Base-by-base conservation (phyloP, 1,140 invertebrate species). In the Zeugodacus cucurbitae region DNA sequence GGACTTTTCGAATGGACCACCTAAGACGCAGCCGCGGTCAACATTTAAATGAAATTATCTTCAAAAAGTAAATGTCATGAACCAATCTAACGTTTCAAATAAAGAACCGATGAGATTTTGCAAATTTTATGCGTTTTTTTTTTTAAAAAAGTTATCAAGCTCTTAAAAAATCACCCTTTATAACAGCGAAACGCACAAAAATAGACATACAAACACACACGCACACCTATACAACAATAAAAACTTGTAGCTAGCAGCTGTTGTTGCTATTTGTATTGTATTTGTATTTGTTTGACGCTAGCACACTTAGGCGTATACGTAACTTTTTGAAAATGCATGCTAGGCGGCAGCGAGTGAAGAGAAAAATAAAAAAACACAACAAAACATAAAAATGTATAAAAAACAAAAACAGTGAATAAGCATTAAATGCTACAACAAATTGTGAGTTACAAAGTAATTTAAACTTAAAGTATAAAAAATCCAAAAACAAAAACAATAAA, bases 231-330 rank as follows among this genome's bases (percentile, higher is more conserved):
- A 74, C 70, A 74, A n/a, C n/a, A n/a, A n/a, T n/a, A n/a, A 54
- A 54, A 20, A 59, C 1, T 48, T 10, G 32, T 48, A 82, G 41
- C 26, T 82, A 82, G 37, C 74, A 82, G 20, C 37, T 54, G 74
- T 54, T n/a, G n/a, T n/a, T 82, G 74, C 41, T 82, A 29, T 82
- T 48, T 82, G 44, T 82, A 74, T 74, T 74, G 22, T 74, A 48
- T 32, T 26, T 82, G 44, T 82, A 82, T 8, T 48, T 82, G 41
- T 82, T 29, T 54, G 10, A 54, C 26, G 74, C 41, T 82, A 37
- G 74, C 26, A 20, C 74, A 82, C 41, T 29, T 44, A 10, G 74
- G 74, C 74, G 74, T 82, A 82, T 82, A 54, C 74, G 74, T 82
- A 82, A 82, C 41, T 48, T 82, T 48, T 82, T 11, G n/a, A n/a